Conservation (phyloP, 2,888 invertebrate species). For the Parnassius apollo region DNA sequence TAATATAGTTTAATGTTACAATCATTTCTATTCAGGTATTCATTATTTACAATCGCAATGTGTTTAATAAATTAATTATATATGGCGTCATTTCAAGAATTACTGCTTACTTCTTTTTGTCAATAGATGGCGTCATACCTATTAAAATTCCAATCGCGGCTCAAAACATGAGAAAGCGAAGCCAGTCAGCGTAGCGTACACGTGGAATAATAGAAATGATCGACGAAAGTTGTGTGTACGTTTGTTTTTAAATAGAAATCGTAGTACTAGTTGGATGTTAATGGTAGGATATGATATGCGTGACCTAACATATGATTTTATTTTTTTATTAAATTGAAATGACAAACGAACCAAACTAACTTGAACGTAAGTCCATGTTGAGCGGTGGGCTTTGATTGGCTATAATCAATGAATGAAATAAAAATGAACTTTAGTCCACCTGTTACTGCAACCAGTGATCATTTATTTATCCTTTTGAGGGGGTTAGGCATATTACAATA, state of each 20-base stretch:
- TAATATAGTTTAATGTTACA: too few species aligned
- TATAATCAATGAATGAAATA: too few species aligned
- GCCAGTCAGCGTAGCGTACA: constrained; percentile 34
- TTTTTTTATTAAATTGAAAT: too few species aligned
- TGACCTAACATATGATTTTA: constrained; percentile 10
- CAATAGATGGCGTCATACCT: constrained; percentile 25
- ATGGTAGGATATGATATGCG: constrained; percentile 2
- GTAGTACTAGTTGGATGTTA: neutral
- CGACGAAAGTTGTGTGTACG: constrained; percentile 22
- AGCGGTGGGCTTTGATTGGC: too few species aligned
- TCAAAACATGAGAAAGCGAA: constrained; percentile 17
- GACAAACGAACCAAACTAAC: too few species aligned
- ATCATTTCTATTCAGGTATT: too few species aligned
- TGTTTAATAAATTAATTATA: neutral
- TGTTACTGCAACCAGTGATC: too few species aligned
- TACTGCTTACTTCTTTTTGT: neutral
- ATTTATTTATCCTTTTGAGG: too few species aligned
- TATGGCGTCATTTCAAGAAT: neutral
- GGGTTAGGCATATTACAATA: too few species aligned
- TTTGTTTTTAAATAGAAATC: constrained; percentile 22
- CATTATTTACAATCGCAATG: too few species aligned
- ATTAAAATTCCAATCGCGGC: constrained; percentile 13
- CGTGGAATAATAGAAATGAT: constrained; percentile 35
- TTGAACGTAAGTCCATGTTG: too few species aligned
- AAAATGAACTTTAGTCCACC: too few species aligned